Evolutionary conservation across 2,113 vertebrate genomes (phyloP), one percentile per base, ranked within the genome.

Genomic region (Anolis sagrei): DNA sequence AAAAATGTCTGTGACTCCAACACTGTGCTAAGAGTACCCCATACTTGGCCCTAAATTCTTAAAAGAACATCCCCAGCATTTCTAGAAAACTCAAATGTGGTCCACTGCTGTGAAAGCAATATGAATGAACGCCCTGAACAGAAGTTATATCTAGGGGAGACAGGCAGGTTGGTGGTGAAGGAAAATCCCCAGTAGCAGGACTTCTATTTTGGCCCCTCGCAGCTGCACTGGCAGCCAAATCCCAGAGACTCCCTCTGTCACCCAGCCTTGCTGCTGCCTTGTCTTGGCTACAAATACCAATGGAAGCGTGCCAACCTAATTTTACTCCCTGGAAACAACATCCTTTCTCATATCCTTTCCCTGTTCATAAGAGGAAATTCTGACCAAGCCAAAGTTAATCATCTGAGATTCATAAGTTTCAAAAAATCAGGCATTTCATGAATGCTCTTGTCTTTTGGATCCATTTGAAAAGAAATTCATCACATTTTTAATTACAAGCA

Each of bases 241-340:
- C n/a, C 48, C 34, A 11, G 49, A 83, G 51, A 39, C 19, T 27
- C 36, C 23, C 18, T 75, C 36, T 66, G 36, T 25, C 81, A 75
- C 34, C 34, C 10, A 64, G 18, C 7, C 9, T 11, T 49, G n/a
- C 6, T 23, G 16, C 19, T 0, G 9, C 62, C 21, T 18, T 25
- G 54, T 14, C 48, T 54, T 39, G 3, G n/a, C 54, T 87, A 77
- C 82, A 82, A 83, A 77, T 72, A 77, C 75, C 54, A 39, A 70
- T 36, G 85, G 79, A 83, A 36, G 32, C 23, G 6, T 8, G 85
- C 79, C 82, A 77, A 62, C 8, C 62, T 51, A 49, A 23, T 36
- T 34, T 61, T 49, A 66, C 32, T 68, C 5, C 8, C 39, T 49
- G 34, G 3, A 48, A 32, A 86, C 4, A 6, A 11, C 58, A 81